phyloP scores from a whole-genome alignment of 35 echinoderm and acorn worm species.

The Lytechinus pictus region DNA sequence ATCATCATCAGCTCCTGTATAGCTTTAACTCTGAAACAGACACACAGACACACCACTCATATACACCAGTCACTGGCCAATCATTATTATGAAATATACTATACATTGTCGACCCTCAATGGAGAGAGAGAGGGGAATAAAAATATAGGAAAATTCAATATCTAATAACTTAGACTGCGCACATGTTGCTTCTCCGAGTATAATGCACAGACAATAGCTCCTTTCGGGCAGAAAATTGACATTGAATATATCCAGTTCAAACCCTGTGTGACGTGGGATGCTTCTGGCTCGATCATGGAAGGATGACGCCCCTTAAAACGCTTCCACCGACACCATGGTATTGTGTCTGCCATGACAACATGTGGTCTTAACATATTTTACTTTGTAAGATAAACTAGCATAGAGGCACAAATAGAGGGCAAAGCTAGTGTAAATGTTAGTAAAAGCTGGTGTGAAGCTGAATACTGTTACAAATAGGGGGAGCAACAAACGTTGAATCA shows the following conservation, averaged over 20 bases:
- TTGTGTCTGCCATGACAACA: background rate
- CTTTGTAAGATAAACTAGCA: conserved; percentile 24
- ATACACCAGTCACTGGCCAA: background rate
- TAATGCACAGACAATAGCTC: conserved; percentile 34
- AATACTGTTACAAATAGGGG: background rate
- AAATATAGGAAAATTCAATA: conserved; percentile 28
- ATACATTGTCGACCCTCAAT: conserved; percentile 34
- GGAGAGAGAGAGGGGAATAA: background rate
- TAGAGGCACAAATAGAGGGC: background rate
- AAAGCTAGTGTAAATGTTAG: background rate
- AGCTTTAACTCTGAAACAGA: background rate
- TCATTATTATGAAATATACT: conserved; percentile 41
- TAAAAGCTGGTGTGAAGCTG: background rate
- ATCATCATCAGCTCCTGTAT: background rate
- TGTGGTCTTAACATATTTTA: conserved; percentile 28
- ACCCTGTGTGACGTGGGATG: conserved; percentile 35
- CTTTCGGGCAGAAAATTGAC: conserved; percentile 31
- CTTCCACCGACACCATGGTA: conserved; percentile 33
- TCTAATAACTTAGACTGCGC: conserved; percentile 25
- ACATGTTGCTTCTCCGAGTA: conserved; percentile 28
- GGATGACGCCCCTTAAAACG: conserved; percentile 35
- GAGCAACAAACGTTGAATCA: background rate
- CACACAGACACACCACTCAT: conserved; percentile 41
- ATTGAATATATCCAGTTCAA: background rate
- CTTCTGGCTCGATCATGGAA: background rate